Conservation (phyloP, 2,797 vertebrate species). For the Dallia pectoralis region DNA sequence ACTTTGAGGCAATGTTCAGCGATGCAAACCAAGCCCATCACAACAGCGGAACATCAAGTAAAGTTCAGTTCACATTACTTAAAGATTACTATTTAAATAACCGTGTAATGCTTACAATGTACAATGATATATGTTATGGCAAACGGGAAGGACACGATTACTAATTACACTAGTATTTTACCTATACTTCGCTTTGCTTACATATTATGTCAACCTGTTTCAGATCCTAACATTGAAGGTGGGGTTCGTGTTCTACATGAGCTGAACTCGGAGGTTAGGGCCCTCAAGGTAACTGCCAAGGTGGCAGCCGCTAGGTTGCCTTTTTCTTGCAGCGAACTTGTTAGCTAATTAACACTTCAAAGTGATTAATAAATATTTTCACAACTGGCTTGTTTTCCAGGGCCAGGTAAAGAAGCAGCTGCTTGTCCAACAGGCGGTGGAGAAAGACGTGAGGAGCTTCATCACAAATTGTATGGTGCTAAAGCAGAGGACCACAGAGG, state of each 20-base stretch:
- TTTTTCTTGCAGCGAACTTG: neutral
- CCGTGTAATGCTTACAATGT: too few species aligned
- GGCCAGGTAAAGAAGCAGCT: slow-evolving; percentile 68
- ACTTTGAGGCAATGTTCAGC: too few species aligned
- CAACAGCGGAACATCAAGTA: too few species aligned
- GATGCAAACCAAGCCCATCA: too few species aligned
- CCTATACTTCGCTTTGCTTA: neutral
- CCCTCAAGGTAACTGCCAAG: slow-evolving; percentile 78
- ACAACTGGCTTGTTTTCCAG: slow-evolving; percentile 55
- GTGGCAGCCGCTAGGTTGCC: neutral
- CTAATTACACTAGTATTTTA: neutral
- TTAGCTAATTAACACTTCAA: neutral
- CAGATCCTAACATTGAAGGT: slow-evolving; percentile 71
- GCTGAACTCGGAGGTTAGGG: slow-evolving; percentile 74
- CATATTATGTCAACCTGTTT: slow-evolving; percentile 9
- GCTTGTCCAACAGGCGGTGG: slow-evolving; percentile 57
- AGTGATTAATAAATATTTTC: neutral
- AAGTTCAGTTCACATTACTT: too few species aligned
- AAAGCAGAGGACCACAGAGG: slow-evolving; percentile 72
- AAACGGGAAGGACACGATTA: neutral
- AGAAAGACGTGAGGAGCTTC: slow-evolving; percentile 67
- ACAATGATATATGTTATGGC: too few species aligned
- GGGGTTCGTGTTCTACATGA: slow-evolving; percentile 73
- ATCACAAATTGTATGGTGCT: slow-evolving; percentile 77
- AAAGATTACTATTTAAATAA: too few species aligned